A percentile compares a stretch with the other conserved stretches of the same genome.
Conservation (phyloP, 2,797 vertebrate genomes). For the Gila robusta region DNA sequence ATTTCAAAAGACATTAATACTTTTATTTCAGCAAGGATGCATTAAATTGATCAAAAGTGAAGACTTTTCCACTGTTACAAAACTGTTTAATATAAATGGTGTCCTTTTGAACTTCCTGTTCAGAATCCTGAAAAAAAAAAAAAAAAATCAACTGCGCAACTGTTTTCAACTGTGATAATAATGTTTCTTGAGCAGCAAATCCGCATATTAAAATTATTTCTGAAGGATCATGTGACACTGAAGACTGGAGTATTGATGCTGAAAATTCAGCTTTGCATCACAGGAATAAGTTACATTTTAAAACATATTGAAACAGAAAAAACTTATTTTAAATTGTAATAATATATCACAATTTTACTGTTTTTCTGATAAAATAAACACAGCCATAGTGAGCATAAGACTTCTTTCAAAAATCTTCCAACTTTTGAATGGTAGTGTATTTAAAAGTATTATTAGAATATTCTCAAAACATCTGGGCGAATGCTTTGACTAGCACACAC, state of each 20-base stretch:
- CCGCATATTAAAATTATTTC: background rate
- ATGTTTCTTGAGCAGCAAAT: background rate
- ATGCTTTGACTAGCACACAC: background rate
- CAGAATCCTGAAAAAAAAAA: background rate
- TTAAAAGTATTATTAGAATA: constrained; percentile 26
- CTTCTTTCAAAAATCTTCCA: background rate
- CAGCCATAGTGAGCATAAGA: background rate
- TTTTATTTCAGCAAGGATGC: background rate
- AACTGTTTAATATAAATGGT: background rate
- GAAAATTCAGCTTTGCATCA: background rate
- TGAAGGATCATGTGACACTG: background rate
- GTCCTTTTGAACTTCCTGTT: background rate
- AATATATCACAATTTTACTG: background rate
- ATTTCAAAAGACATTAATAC: background rate
- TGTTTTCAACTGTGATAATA: background rate
- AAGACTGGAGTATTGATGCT: background rate
- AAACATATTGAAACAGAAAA: background rate
- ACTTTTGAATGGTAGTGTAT: constrained; percentile 17
- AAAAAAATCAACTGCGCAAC: background rate
- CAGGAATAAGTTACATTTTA: background rate
- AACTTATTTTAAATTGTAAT: background rate
- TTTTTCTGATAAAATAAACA: background rate
- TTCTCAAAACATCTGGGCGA: constrained; percentile 52
- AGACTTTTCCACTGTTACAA: background rate
- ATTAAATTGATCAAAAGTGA: background rate